Conservation (phyloP, 1,140 invertebrate species). For the Himalopsyche phryganea region DNA sequence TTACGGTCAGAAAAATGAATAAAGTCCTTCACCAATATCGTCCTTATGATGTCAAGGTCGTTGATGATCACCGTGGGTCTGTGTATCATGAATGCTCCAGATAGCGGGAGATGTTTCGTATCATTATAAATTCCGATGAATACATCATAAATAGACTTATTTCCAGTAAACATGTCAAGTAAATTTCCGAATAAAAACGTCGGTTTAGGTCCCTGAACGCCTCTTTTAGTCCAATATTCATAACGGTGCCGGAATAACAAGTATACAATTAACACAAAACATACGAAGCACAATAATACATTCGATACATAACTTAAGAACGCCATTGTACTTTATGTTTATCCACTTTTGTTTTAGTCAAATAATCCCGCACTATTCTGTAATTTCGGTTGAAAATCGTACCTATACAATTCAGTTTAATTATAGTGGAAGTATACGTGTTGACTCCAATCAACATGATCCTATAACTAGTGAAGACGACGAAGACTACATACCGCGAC, state of each 20-base stretch:
- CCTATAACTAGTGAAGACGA: no score
- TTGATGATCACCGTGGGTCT: slow-evolving; percentile 47
- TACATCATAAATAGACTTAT: slow-evolving; percentile 38
- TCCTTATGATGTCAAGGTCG: slow-evolving; percentile 54
- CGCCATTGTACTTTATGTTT: no score
- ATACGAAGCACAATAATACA: no score
- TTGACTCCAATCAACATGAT: no score
- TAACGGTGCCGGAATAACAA: background rate
- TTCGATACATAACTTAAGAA: no score
- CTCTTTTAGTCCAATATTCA: slow-evolving; percentile 14
- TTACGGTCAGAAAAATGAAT: slow-evolving; percentile 56
- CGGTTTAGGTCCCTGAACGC: slow-evolving; percentile 37
- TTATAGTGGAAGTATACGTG: no score
- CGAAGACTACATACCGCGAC: no score
- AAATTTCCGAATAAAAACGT: slow-evolving; percentile 50
- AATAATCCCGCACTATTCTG: no score
- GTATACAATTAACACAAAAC: background rate
- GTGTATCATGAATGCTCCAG: slow-evolving; percentile 46
- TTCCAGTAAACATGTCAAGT: slow-evolving; percentile 40
- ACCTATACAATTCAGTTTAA: no score
- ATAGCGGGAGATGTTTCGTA: slow-evolving; percentile 42
- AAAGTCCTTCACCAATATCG: slow-evolving; percentile 60
- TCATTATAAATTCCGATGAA: slow-evolving; percentile 41
- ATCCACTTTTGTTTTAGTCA: no score
- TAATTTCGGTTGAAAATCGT: no score